Percentiles rank a stretch among this genome's conserved stretches.
These are phyloP conservation scores for Euthynnus affinis DNA, from an alignment of 2,797 vertebrate genomes.

Conservation along the genomic window DNA sequence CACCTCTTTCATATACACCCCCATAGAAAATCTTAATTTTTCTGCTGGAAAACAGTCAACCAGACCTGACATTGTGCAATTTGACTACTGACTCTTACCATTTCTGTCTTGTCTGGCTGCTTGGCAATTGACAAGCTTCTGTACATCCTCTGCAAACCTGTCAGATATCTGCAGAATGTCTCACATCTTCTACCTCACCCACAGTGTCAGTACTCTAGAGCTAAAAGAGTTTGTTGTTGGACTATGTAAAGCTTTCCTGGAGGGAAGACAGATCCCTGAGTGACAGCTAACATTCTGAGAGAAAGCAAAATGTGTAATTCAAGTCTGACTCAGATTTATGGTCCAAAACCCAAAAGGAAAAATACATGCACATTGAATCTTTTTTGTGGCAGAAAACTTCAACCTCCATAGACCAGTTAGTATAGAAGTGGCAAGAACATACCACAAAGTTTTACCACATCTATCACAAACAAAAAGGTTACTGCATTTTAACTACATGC, in stretches of 20 bases:
- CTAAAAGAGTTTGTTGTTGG: slow-evolving; percentile 8
- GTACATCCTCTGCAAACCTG: slow-evolving; percentile 40
- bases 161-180: slow-evolving; percentile 31
- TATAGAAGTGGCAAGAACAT: too few species aligned
- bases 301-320: not conserved
- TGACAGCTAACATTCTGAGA: slow-evolving; percentile 26
- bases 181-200: slow-evolving; percentile 34
- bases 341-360: slow-evolving; percentile 1
- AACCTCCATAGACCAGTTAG: too few species aligned
- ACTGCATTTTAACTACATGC: too few species aligned
- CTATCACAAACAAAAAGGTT: too few species aligned
- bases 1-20: not conserved
- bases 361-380: too few species aligned
- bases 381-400: too few species aligned
- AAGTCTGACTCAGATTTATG: slow-evolving; percentile 19
- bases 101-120: slow-evolving; percentile 8
- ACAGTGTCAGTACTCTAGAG: slow-evolving; percentile 24
- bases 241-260: slow-evolving; percentile 17
- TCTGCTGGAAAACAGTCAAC: not conserved
- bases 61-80: slow-evolving; percentile 9
- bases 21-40: not conserved
- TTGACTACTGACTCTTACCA: not conserved
- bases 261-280: not conserved
- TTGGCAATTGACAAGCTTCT: slow-evolving; percentile 19
- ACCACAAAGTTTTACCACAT: too few species aligned